Evolutionary conservation across 2,797 vertebrate genomes (phyloP).

Genomic region (Meda fulgida): DNA sequence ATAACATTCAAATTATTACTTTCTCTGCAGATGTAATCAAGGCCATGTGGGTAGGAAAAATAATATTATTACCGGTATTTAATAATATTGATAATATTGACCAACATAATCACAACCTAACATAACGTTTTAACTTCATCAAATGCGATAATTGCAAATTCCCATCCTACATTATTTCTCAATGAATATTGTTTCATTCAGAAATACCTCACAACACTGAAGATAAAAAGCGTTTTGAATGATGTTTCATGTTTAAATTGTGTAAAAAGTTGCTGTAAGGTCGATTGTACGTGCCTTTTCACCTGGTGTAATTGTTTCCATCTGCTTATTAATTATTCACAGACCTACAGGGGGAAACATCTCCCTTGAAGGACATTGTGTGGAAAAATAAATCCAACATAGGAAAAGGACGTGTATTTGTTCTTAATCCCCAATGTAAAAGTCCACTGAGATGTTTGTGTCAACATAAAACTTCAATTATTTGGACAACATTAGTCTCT

Average conservation of each 20-base stretch:
- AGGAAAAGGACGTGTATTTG: not conserved
- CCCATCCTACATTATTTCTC: not conserved
- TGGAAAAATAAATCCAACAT: not conserved
- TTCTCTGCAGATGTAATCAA: not conserved
- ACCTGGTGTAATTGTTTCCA: not conserved
- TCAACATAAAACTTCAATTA: slow-evolving; percentile 12
- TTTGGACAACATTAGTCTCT: slow-evolving; percentile 9
- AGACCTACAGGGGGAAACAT: not conserved
- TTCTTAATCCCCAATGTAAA: not conserved
- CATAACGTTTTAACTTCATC: not conserved
- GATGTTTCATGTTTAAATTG: not conserved
- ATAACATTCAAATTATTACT: not conserved
- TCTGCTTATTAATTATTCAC: slow-evolving; percentile 15
- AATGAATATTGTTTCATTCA: not conserved
- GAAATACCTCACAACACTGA: not conserved
- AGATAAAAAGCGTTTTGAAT: not conserved
- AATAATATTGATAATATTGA: not conserved
- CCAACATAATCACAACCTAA: not conserved
- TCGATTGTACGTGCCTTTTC: not conserved
- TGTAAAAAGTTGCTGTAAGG: not conserved
- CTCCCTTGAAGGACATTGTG: not conserved
- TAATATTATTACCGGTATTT: not conserved
- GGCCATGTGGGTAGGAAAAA: not conserved
- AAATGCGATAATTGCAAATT: not conserved
- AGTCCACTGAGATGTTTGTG: slow-evolving; percentile 15